A percentile compares a stretch with the other conserved stretches of the same genome.
Conservation (phyloP, 2,113 vertebrate genomes). For the Cyprinus carpio region DNA sequence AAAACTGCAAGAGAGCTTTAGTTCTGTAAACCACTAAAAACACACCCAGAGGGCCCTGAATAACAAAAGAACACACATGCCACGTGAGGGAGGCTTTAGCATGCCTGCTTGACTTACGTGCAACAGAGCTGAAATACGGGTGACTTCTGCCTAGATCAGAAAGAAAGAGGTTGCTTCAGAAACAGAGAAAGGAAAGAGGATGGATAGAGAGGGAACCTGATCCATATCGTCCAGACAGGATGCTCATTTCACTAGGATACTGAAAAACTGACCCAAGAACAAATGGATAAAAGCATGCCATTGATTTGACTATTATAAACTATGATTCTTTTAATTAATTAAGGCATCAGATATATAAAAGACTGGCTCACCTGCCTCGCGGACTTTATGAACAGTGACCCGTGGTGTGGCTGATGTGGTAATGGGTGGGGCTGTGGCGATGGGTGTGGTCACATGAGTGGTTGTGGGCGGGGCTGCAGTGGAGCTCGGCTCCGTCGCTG, state of each 20-base stretch:
- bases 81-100: not conserved
- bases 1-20: not conserved
- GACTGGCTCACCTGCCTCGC: conserved; percentile 82
- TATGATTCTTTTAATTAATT: not conserved
- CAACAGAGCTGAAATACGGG: conserved; percentile 81
- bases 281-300: not conserved
- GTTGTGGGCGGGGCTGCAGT: conserved; percentile 53
- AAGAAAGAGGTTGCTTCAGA: conserved; percentile 54
- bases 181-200: conserved; percentile 19
- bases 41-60: not conserved
- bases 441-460: conserved; percentile 45
- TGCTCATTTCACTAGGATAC: not conserved
- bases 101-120: conserved; percentile 81
- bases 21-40: not conserved
- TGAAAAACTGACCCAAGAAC: not conserved
- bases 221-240: conserved; percentile 29
- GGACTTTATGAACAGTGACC: conserved; percentile 73
- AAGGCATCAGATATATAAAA: not conserved
- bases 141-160: conserved; percentile 80
- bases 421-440: not conserved
- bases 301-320: not conserved
- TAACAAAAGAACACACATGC: not conserved
- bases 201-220: conserved; percentile 51
- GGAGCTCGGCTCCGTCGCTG: conserved; percentile 60
- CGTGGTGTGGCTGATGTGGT: conserved; percentile 69